phyloP scores from a whole-genome alignment of 1,140 invertebrate species.

The Papilio polytes region DNA sequence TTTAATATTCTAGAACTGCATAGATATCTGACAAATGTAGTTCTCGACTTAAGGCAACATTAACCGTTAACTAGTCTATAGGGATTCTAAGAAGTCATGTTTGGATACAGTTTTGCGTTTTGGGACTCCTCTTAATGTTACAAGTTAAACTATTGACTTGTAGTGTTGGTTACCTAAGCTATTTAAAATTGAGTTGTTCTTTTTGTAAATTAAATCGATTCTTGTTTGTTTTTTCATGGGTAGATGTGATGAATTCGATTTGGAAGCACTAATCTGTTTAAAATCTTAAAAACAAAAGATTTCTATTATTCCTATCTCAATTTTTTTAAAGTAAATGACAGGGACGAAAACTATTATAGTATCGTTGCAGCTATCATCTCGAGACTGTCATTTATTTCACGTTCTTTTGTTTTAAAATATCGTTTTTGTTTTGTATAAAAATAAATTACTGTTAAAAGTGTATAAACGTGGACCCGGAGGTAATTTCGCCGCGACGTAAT shows the following conservation, averaged over 20 bases:
- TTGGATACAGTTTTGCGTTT: not conserved
- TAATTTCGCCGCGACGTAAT: slow-evolving; percentile 3
- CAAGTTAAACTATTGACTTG: not conserved
- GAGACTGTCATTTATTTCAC: not conserved
- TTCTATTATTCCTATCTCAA: not conserved
- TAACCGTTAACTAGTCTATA: not conserved
- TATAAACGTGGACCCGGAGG: not conserved
- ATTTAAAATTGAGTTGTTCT: too few relatives aligned
- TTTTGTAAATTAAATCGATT: too few relatives aligned
- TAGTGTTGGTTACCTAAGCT: too few relatives aligned
- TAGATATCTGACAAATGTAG: too few relatives aligned
- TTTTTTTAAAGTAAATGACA: not conserved
- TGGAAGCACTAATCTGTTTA: too few relatives aligned
- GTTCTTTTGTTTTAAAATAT: not conserved
- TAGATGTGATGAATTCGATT: too few relatives aligned
- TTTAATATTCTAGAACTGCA: too few relatives aligned
- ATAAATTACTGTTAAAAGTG: slow-evolving; percentile 12
- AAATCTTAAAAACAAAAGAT: too few relatives aligned
- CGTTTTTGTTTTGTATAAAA: not conserved
- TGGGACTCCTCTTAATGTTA: not conserved
- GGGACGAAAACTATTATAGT: not conserved
- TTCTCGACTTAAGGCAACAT: not conserved
- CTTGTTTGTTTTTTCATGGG: too few relatives aligned
- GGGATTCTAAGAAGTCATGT: not conserved
- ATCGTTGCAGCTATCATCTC: not conserved